These are phyloP conservation scores for Amphipoea oculea DNA, from an alignment of 2,888 invertebrate species.

Conservation along the genomic window DNA sequence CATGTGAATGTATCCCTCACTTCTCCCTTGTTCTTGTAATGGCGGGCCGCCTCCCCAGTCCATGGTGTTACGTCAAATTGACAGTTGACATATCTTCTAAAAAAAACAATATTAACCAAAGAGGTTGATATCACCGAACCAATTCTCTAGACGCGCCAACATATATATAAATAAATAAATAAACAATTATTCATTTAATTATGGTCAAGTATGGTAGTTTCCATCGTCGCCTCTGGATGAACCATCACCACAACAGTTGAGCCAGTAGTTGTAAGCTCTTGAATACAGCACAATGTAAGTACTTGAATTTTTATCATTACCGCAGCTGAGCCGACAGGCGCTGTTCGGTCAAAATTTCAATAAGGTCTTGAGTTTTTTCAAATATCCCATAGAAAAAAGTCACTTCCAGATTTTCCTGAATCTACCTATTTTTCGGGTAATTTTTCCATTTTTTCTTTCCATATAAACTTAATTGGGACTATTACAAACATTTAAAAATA, in stretches of 20 bases:
- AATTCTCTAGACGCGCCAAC: no score
- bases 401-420: neutral
- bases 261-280: neutral
- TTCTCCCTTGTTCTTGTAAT: no score
- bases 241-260: neutral
- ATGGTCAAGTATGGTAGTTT: no score
- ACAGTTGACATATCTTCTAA: no score
- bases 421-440: neutral
- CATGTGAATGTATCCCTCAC: no score
- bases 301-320: no score
- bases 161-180: no score
- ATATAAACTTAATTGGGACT: neutral
- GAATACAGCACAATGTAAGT: neutral
- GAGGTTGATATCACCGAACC: no score
- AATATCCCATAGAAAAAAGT: neutral
- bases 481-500: neutral
- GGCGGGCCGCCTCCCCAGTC: no score
- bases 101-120: no score
- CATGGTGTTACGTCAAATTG: no score
- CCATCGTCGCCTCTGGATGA: neutral
- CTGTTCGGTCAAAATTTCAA: neutral
- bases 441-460: neutral
- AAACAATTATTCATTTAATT: neutral
- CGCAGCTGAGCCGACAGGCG: no score
- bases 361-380: neutral